Evolutionary conservation across 2,797 vertebrate genomes (phyloP).

Genomic region (Anisognathus igniventris): DNA sequence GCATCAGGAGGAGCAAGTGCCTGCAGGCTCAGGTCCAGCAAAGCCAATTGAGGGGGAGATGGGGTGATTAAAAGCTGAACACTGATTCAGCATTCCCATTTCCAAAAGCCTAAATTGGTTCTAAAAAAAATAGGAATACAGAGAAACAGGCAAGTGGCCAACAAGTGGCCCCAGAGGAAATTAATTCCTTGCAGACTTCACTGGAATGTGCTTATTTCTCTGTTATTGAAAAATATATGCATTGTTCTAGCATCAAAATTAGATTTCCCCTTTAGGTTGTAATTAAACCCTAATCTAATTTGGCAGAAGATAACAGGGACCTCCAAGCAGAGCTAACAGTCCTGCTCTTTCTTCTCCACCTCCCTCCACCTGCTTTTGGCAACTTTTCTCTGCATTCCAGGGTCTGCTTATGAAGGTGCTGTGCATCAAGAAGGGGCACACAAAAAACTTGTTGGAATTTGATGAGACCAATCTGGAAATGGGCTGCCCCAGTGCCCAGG

Average conservation of each 20-base stretch:
- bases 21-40: not conserved
- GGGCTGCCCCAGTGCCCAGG: not conserved
- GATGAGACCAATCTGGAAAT: not conserved
- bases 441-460: not conserved
- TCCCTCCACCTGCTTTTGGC: not conserved
- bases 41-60: not conserved
- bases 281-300: slow-evolving; percentile 16
- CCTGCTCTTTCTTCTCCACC: not conserved
- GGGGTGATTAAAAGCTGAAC: not conserved
- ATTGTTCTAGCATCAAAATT: slow-evolving; percentile 1
- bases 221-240: not conserved
- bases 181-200: not conserved
- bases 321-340: not conserved
- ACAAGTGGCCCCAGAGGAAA: slow-evolving; percentile 4
- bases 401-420: not conserved
- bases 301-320: not conserved
- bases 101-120: not conserved
- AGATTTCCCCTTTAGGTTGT: slow-evolving; percentile 9
- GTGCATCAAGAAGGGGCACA: not conserved
- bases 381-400: not conserved
- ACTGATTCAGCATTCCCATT: not conserved
- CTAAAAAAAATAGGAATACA: not conserved
- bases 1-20: not conserved
- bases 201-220: not conserved
- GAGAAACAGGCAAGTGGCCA: not conserved